phyloP scores from a whole-genome alignment of 2,113 vertebrate species.

The Tapirus terrestris region DNA sequence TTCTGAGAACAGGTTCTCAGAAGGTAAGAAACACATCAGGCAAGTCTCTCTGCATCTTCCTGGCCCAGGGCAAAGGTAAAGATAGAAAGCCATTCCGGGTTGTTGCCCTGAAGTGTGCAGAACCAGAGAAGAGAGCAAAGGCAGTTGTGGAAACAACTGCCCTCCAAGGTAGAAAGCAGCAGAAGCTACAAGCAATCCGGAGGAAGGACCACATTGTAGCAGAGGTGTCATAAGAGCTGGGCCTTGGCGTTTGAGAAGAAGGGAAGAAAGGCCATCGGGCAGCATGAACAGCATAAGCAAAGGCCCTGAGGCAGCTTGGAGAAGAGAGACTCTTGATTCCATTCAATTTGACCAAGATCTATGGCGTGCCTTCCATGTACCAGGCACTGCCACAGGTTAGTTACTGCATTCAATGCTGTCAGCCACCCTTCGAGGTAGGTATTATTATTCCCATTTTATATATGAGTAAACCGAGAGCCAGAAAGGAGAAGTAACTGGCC shows the following conservation, averaged over 20 bases:
- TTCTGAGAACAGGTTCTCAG: background rate
- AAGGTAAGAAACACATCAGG: background rate
- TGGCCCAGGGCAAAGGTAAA: background rate
- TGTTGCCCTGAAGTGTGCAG: background rate
- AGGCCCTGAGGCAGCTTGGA: background rate
- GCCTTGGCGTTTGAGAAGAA: background rate
- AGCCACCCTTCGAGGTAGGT: background rate
- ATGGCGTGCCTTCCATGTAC: fast-evolving
- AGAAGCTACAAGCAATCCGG: background rate
- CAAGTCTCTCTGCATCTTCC: background rate
- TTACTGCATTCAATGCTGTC: background rate
- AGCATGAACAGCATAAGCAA: background rate
- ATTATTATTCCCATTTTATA: background rate
- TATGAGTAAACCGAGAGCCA: background rate
- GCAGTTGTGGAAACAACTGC: background rate
- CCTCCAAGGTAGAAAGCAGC: fast-evolving
- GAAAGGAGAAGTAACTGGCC: background rate
- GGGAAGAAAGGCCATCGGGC: background rate
- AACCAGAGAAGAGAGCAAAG: background rate
- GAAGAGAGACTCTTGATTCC: background rate
- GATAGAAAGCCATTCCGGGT: background rate
- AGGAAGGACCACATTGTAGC: background rate
- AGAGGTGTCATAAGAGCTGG: background rate
- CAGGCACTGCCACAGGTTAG: background rate
- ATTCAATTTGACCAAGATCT: background rate